These are phyloP conservation scores for Drosophila siamana DNA, from an alignment of 2,888 invertebrate genomes.

Conservation along the genomic window DNA sequence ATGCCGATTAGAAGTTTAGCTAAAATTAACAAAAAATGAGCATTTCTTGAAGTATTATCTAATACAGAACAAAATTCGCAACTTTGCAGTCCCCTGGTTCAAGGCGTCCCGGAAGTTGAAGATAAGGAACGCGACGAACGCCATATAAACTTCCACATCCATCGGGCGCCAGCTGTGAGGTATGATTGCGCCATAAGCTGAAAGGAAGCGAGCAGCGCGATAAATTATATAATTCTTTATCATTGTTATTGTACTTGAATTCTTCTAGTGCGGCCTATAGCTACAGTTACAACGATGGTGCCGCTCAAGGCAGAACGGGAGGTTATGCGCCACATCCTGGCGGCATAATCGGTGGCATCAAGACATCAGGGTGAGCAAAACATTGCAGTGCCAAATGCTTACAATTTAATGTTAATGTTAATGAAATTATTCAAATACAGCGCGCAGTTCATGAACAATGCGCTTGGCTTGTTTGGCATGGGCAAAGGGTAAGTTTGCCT, in stretches of 20 bases:
- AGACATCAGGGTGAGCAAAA: constrained; percentile 63
- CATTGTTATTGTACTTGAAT: constrained; percentile 9
- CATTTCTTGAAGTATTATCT: constrained; percentile 21
- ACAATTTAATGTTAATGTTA: neutral
- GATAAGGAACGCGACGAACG: constrained; percentile 78
- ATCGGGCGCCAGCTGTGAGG: constrained; percentile 53
- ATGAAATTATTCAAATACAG: constrained; percentile 8
- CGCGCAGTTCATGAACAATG: constrained; percentile 41
- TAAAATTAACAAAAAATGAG: neutral
- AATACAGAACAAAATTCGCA: constrained; percentile 35
- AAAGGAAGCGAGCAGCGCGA: constrained; percentile 29
- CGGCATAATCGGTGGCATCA: constrained; percentile 40
- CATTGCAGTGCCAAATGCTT: neutral
- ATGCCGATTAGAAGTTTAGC: neutral
- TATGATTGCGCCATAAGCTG: constrained; percentile 38
- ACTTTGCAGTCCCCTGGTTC: constrained; percentile 64
- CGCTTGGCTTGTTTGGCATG: constrained; percentile 56
- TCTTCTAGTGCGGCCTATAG: constrained; percentile 44
- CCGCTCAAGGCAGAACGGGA: constrained; percentile 22
- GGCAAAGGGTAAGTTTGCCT: constrained; percentile 58
- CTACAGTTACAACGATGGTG: constrained; percentile 31
- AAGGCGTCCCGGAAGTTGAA: constrained; percentile 56
- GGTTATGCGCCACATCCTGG: constrained; percentile 20
- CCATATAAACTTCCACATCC: constrained; percentile 51
- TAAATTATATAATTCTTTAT: constrained; percentile 21